A percentile compares a stretch with the other conserved stretches of the same genome.
Evolutionary conservation across 2,888 invertebrate genomes (phyloP).

Genomic region (Andrena praecox): DNA sequence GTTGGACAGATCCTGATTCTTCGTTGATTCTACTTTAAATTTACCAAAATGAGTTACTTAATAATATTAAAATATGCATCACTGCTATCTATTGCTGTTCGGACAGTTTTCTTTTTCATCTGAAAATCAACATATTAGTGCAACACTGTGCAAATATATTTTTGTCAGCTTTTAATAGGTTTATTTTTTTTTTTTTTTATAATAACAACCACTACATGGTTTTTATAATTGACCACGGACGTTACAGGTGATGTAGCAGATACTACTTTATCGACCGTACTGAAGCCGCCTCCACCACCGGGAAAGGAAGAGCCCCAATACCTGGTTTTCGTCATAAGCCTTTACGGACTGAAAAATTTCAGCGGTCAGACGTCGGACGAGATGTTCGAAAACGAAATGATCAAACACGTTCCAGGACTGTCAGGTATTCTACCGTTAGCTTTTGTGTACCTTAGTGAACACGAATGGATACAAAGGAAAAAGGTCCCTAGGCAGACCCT

Average conservation of each 20-base stretch:
- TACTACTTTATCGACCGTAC: constrained; percentile 72
- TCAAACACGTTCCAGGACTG: constrained; percentile 72
- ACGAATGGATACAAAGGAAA: background rate
- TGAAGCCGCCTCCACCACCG: constrained; percentile 74
- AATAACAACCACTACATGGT: background rate
- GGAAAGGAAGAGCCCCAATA: constrained; percentile 65
- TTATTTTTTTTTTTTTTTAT: too few relatives aligned
- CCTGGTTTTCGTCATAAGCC: constrained; percentile 79
- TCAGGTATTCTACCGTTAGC: constrained; percentile 66
- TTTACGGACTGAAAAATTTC: constrained; percentile 79
- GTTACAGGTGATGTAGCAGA: constrained; percentile 4
- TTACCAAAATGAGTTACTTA: background rate
- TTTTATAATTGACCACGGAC: constrained; percentile 8
- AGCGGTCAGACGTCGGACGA: constrained; percentile 75
- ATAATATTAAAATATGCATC: background rate
- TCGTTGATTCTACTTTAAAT: background rate
- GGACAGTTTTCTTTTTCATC: background rate
- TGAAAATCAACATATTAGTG: background rate
- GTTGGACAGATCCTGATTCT: background rate
- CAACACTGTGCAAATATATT: too few relatives aligned
- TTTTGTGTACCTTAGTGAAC: background rate
- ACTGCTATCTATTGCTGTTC: background rate
- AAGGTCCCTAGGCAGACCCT: background rate
- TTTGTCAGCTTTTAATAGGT: background rate
- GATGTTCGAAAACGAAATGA: constrained; percentile 74